Conservation (phyloP, 2,113 vertebrate species). For the Climacteris rufus region DNA sequence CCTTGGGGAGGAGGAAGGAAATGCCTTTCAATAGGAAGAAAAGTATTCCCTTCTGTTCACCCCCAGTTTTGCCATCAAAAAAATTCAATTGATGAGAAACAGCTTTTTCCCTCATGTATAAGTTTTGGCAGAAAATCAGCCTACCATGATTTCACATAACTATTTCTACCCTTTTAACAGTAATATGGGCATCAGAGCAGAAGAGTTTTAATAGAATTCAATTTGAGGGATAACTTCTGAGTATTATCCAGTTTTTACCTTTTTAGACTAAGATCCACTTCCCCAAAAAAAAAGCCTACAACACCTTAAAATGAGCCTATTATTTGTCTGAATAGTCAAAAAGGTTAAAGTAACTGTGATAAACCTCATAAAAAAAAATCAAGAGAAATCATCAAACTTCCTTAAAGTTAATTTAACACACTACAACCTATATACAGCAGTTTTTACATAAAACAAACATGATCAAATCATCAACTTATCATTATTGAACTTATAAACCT, state of each 20-base stretch:
- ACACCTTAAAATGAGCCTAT: neutral
- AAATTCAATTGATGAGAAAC: neutral
- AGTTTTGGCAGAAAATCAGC: neutral
- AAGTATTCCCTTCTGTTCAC: neutral
- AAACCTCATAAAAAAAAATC: neutral
- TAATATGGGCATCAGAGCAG: neutral
- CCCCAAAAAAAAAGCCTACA: rapidly evolving
- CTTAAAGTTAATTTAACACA: neutral
- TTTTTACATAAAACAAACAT: neutral
- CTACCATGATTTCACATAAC: neutral
- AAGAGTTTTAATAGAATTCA: neutral
- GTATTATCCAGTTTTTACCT: neutral
- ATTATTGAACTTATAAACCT: neutral
- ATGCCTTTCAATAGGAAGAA: neutral
- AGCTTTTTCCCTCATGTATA: neutral
- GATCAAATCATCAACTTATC: neutral
- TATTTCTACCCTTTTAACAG: neutral
- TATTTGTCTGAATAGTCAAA: neutral
- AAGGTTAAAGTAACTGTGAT: neutral
- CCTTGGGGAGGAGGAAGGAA: neutral
- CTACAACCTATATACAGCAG: neutral
- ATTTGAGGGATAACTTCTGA: neutral
- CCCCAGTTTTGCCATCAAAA: neutral
- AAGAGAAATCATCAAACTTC: neutral
- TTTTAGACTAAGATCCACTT: neutral